phyloP scores from a whole-genome alignment of 1,140 invertebrate genomes.

The Drosophila erecta region DNA sequence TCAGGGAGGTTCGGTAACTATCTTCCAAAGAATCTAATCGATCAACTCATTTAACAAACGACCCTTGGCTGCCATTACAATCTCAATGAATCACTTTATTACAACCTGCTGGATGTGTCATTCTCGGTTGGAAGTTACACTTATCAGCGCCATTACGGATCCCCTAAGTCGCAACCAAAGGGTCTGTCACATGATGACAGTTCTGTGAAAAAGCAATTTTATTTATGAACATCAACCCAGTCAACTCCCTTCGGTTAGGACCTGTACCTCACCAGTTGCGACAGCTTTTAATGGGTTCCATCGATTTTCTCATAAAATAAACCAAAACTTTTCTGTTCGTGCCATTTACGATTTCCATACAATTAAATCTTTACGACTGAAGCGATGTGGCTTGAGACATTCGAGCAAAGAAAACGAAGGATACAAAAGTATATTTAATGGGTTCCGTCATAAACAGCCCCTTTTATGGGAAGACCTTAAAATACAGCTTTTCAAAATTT shows the following conservation, averaged over 20 bases:
- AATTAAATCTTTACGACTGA: conserved; percentile 78
- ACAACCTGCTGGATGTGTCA: conserved; percentile 21
- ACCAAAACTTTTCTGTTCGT: conserved; percentile 63
- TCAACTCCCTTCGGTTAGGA: conserved; percentile 7
- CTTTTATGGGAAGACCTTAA: conserved; percentile 20
- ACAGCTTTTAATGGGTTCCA: conserved; percentile 58
- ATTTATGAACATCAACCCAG: conserved; percentile 24
- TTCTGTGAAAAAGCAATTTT: conserved; percentile 30
- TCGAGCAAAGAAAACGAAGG: conserved; percentile 20
- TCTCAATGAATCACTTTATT: conserved; percentile 38
- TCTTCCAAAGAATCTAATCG: conserved; percentile 17
- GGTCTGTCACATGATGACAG: conserved; percentile 37
- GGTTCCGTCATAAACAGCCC: conserved; percentile 17
- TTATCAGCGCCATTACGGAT: conserved; percentile 25
- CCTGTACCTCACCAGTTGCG: conserved; percentile 43
- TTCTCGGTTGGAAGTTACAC: conserved; percentile 17
- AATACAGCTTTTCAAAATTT: conserved; percentile 7
- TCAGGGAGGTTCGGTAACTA: background rate
- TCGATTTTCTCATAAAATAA: conserved; percentile 71
- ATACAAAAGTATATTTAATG: conserved; percentile 34
- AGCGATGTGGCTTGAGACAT: conserved; percentile 21
- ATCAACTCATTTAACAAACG: conserved; percentile 3
- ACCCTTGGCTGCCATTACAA: background rate
- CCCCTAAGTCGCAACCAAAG: conserved; percentile 9
- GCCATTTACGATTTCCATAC: conserved; percentile 81